Conservation (phyloP, 2,888 invertebrate genomes). For the Urechis unicinctus region DNA sequence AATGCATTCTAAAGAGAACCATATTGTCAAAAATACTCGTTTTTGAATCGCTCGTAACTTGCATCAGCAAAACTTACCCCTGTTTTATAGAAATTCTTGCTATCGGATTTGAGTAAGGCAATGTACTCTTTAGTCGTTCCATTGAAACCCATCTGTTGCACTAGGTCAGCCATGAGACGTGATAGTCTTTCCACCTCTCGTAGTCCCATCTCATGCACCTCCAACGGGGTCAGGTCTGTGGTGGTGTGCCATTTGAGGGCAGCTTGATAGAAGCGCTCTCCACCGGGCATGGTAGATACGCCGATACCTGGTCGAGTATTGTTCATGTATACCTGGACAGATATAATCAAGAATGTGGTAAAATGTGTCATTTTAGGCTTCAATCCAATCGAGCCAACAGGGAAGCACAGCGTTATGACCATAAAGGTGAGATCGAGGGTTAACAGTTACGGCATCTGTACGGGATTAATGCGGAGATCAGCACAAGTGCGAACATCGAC, state of each 20-base stretch:
- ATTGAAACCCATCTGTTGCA: slow-evolving; percentile 26
- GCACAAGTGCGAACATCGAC: no score
- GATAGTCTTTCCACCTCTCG: slow-evolving; percentile 41
- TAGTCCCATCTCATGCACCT: slow-evolving; percentile 41
- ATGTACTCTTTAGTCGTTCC: slow-evolving; percentile 37
- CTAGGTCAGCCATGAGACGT: slow-evolving; percentile 20
- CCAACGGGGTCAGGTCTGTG: slow-evolving; percentile 32
- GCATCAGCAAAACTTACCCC: slow-evolving; percentile 29
- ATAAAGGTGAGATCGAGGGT: no score
- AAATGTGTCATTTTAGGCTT: no score
- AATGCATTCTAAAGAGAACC: no score
- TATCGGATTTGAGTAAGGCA: slow-evolving; percentile 29
- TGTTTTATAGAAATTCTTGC: slow-evolving; percentile 31
- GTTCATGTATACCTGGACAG: slow-evolving; percentile 29
- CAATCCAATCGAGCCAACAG: no score
- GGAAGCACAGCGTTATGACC: no score
- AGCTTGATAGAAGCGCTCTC: slow-evolving; percentile 37
- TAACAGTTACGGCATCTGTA: no score
- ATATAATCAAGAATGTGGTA: no score
- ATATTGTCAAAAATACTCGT: no score
- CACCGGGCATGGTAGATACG: slow-evolving; percentile 37
- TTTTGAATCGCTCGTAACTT: no score
- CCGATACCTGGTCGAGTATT: slow-evolving; percentile 33
- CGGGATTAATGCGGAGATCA: no score
- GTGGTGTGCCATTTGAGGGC: slow-evolving; percentile 45